These are phyloP conservation scores for Caenorhabditis japonica DNA, from an alignment of 2,888 invertebrate genomes.

Conservation along the genomic window DNA sequence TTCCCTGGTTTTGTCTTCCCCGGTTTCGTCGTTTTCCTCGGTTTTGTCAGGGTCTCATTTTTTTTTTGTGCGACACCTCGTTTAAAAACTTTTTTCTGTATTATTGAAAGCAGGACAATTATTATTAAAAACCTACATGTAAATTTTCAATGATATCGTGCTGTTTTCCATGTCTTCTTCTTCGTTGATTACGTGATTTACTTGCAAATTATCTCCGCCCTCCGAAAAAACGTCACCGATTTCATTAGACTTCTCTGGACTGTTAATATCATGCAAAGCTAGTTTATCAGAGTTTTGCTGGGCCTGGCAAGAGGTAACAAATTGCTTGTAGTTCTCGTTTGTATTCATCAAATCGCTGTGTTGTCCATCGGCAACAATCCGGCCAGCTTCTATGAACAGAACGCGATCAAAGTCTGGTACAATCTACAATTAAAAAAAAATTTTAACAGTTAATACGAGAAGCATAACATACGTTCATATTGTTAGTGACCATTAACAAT, in stretches of 20 bases:
- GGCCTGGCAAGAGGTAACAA: slow-evolving; percentile 29
- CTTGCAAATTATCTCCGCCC: slow-evolving; percentile 12
- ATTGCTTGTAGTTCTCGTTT: slow-evolving; percentile 19
- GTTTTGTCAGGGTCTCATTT: too few species aligned
- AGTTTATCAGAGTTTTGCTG: slow-evolving; percentile 7
- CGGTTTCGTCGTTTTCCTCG: too few species aligned
- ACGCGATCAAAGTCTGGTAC: slow-evolving; percentile 81
- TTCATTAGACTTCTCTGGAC: too few species aligned
- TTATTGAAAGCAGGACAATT: too few species aligned
- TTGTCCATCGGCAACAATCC: slow-evolving; percentile 81
- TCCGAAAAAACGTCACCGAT: too few species aligned
- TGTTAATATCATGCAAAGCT: too few species aligned
- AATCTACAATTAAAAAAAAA: slow-evolving; percentile 78
- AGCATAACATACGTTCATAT: slow-evolving; percentile 74
- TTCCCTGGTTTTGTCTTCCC: too few species aligned
- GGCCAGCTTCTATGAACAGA: slow-evolving; percentile 81
- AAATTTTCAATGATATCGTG: slow-evolving; percentile 65
- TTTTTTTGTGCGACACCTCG: too few species aligned
- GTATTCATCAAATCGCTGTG: slow-evolving; percentile 80
- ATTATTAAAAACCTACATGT: slow-evolving; percentile 64
- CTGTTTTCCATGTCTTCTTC: slow-evolving; percentile 75
- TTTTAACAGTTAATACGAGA: neutral
- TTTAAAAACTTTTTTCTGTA: too few species aligned
- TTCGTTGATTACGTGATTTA: slow-evolving; percentile 77
- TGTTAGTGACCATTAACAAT: slow-evolving; percentile 78